Evolutionary conservation across 2,888 invertebrate genomes (phyloP), one percentile per base, ranked within the genome.

Genomic region (Drosophila antonietae): DNA sequence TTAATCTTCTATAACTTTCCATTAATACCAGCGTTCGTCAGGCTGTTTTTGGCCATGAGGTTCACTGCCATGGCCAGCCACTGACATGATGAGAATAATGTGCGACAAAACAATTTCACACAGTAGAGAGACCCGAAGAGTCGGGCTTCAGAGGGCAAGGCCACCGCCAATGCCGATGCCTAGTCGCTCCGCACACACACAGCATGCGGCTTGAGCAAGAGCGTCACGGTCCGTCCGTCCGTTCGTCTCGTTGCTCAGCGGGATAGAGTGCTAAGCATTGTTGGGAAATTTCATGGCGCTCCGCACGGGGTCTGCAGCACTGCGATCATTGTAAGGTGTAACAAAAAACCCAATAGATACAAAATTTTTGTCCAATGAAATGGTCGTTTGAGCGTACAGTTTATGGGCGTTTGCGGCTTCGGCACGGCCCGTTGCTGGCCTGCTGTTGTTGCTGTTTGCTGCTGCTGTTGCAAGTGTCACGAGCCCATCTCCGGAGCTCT

Each of bases 11-110:
- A 73, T 80, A 87, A 90, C 87, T 81, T 81, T 87, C 84, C 86
- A 88, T 90, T 90, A 90, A 89, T 81, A 80, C 91, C 89, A 88
- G 90, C 81, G 83, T 82, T 73, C 80, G 82, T 74, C 80, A 59
- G 60, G 70, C 81, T 70, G 64, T 49, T 66, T 55, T 55, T 60
- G 60, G 47, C 52, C 72, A n/a, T n/a, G n/a, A 55, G 62, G 20
- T 51, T 51, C 71, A 58, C 41, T 69, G 74, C 65, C 82, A 46
- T 68, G 75, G 79, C 68, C 82, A 58, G 58, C 58, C 58, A 78
- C 63, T 78, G 79, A 64, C 74, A 77, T 90, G 86, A 87, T 87
- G 90, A 86, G 90, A 87, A 90, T 90, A 87, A 87, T 86, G 86
- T 86, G 90, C 77, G 83, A 89, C 85, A n/a, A n/a, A n/a, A 82